Evolutionary conservation across 2,113 vertebrate species (phyloP).

Genomic region (Cyprinus carpio): DNA sequence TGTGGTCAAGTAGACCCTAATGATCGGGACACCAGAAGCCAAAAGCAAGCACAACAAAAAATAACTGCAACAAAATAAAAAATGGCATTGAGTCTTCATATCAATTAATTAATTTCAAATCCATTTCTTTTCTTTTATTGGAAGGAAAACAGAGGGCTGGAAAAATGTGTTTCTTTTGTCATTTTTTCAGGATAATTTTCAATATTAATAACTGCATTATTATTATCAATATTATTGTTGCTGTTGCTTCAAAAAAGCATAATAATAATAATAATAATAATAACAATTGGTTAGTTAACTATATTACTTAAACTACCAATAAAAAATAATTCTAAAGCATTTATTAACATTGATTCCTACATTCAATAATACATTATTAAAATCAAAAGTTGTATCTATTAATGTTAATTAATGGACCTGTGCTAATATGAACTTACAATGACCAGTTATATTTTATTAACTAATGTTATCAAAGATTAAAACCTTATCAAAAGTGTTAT

Average conservation of each 20-base stretch:
- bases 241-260: neutral
- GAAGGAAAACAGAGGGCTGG: neutral
- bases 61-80: neutral
- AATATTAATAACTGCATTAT: neutral
- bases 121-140: neutral
- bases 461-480: too few relatives aligned
- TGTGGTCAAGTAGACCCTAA: conserved; percentile 18
- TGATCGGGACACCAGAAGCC: neutral
- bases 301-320: too few relatives aligned
- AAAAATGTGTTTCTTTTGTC: neutral
- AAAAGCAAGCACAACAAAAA: neutral
- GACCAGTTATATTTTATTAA: too few relatives aligned
- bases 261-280: neutral
- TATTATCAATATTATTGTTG: neutral
- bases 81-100: neutral
- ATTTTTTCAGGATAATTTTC: neutral
- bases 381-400: too few relatives aligned
- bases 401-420: too few relatives aligned
- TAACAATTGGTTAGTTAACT: too few relatives aligned
- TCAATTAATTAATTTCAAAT: neutral
- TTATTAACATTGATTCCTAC: too few relatives aligned
- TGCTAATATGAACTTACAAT: too few relatives aligned
- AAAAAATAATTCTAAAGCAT: too few relatives aligned
- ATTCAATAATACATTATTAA: too few relatives aligned
- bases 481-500: too few relatives aligned